These are phyloP conservation scores for Acropora yongei DNA, from an alignment of 64 coral and sea anemone genomes.

Conservation along the genomic window DNA sequence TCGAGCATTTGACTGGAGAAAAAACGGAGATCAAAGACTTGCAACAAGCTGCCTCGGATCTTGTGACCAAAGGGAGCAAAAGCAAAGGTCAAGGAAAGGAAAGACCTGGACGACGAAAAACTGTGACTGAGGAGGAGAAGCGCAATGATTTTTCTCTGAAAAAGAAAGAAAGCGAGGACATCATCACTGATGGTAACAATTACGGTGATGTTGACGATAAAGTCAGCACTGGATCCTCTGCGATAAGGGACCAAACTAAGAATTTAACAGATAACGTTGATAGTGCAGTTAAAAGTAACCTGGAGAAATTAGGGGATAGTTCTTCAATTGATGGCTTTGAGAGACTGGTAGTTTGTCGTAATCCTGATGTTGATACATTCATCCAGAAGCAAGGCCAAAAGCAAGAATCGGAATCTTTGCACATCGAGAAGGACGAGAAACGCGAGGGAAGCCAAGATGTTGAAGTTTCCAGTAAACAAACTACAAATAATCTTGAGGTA, in stretches of 20 bases:
- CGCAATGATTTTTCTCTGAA: neutral
- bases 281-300: neutral
- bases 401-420: neutral
- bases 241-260: neutral
- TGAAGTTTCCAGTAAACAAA: neutral
- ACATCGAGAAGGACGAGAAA: neutral
- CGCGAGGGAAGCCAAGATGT: neutral
- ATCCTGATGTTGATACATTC: neutral
- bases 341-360: neutral
- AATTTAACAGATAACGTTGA: neutral
- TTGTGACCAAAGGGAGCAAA: neutral
- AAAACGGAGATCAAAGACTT: slow-evolving; percentile 35
- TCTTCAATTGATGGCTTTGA: neutral
- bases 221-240: neutral
- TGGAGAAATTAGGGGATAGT: neutral
- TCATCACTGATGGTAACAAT: slow-evolving; percentile 1
- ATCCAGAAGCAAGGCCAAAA: neutral
- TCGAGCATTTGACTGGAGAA: slow-evolving; percentile 21
- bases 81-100: neutral
- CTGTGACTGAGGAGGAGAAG: neutral
- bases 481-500: neutral
- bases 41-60: neutral
- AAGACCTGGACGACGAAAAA: neutral
- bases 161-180: neutral
- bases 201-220: neutral